Conservation (phyloP, 2,797 vertebrate species). For the Salmo trutta region DNA sequence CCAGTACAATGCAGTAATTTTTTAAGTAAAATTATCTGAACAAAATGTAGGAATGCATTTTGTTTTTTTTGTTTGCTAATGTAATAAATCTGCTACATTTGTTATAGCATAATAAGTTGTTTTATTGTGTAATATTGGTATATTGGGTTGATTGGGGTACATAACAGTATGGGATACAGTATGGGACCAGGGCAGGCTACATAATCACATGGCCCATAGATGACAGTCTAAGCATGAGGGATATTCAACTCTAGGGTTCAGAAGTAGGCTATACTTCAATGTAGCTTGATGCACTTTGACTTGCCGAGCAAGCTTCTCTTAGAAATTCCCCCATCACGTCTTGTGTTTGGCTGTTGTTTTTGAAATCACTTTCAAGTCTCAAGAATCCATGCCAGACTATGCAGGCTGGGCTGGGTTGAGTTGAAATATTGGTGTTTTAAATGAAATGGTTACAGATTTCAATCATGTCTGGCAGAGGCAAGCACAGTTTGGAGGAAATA, state of each 20-base stretch:
- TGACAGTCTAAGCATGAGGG: constrained; percentile 12
- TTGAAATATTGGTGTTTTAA: constrained; percentile 38
- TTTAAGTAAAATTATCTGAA: too few relatives aligned
- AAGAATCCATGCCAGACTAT: constrained; percentile 34
- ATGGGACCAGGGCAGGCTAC: too few relatives aligned
- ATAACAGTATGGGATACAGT: too few relatives aligned
- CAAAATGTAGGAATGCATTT: too few relatives aligned
- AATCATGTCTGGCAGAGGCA: constrained; percentile 14
- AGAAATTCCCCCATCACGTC: constrained; percentile 21
- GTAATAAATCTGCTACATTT: too few relatives aligned
- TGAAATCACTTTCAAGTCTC: constrained; percentile 19
- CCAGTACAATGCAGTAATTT: too few relatives aligned
- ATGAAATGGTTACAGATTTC: constrained; percentile 37
- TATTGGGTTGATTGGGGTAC: too few relatives aligned
- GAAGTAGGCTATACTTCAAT: neutral
- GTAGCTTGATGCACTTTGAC: constrained; percentile 43
- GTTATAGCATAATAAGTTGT: too few relatives aligned
- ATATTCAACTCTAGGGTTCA: too few relatives aligned
- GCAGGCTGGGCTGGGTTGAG: constrained; percentile 29
- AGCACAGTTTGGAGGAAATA: constrained; percentile 8
- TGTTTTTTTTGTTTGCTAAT: too few relatives aligned
- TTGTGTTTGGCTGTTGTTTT: constrained; percentile 34
- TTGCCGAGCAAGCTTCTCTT: constrained; percentile 41
- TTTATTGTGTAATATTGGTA: too few relatives aligned
- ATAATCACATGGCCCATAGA: constrained; percentile 14